Conservation (phyloP, 2,888 invertebrate genomes). For the Erebia epiphron region DNA sequence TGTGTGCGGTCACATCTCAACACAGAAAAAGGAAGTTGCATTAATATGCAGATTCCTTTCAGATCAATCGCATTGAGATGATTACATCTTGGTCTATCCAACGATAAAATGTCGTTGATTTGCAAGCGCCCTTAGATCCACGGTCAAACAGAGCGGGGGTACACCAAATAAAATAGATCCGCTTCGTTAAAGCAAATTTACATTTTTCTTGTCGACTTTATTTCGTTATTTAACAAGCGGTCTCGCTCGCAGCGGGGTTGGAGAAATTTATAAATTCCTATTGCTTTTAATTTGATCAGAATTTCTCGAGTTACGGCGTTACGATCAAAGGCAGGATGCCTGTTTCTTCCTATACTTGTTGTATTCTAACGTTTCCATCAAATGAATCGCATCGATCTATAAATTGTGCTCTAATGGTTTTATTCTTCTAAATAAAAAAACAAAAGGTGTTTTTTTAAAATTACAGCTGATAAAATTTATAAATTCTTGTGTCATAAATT, state of each 20-base stretch:
- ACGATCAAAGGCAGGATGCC: conserved; percentile 18
- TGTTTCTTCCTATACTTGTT: conserved; percentile 15
- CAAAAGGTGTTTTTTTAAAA: too few relatives aligned
- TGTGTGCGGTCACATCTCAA: too few relatives aligned
- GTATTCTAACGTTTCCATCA: conserved; percentile 8
- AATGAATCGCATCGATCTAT: neutral
- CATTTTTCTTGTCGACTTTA: conserved; percentile 65
- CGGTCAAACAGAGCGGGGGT: conserved; percentile 47
- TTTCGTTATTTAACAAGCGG: conserved; percentile 58
- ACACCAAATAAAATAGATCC: conserved; percentile 61
- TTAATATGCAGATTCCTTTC: too few relatives aligned
- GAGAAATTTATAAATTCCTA: conserved; percentile 48
- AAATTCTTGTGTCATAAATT: too few relatives aligned
- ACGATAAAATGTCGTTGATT: neutral
- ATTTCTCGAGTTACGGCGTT: conserved; percentile 41
- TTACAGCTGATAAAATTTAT: too few relatives aligned
- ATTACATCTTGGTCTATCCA: too few relatives aligned
- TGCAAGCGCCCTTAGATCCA: conserved; percentile 31
- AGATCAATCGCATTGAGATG: too few relatives aligned
- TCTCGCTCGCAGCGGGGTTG: conserved; percentile 45
- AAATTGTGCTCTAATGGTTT: neutral
- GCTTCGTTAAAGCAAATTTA: conserved; percentile 75
- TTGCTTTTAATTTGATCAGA: conserved; percentile 54
- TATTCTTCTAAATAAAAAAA: neutral
- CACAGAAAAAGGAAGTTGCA: too few relatives aligned